Conservation (phyloP, 2,113 vertebrate species). For the Eublepharis macularius region DNA sequence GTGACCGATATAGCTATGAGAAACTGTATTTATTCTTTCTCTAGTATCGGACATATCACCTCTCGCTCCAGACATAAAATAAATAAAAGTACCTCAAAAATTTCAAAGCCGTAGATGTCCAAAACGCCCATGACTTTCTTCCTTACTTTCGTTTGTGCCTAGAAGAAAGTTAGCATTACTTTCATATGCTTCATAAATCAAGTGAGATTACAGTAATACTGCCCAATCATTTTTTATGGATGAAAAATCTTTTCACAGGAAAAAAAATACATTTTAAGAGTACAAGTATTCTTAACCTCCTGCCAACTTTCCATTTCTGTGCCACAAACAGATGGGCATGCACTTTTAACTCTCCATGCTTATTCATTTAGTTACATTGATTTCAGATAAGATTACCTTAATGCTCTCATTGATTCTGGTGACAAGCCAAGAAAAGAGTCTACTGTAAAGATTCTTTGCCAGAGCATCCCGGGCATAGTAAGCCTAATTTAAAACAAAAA, state of each 20-base stretch:
- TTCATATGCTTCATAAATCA: not conserved
- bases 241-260: not conserved
- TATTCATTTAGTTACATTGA: conserved; percentile 29
- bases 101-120: conserved; percentile 99
- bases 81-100: conserved; percentile 91
- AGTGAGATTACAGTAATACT: not conserved
- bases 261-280: not conserved
- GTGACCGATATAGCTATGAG: not conserved
- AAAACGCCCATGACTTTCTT: conserved; percentile 99
- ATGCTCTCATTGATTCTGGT: conserved; percentile 98
- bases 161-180: conserved; percentile 45
- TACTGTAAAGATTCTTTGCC: conserved; percentile 97
- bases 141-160: conserved; percentile 90
- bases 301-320: not conserved
- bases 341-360: conserved; percentile 3
- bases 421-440: conserved; percentile 95
- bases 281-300: conserved; percentile 13
- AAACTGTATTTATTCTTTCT: not conserved
- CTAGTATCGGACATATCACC: not conserved
- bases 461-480: conserved; percentile 97
- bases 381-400: conserved; percentile 79
- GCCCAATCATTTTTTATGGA: not conserved
- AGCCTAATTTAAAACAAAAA: conserved; percentile 77
- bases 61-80: not conserved
- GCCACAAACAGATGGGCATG: not conserved